Conservation (phyloP, 2,797 vertebrate species). For the Allobates femoralis region DNA sequence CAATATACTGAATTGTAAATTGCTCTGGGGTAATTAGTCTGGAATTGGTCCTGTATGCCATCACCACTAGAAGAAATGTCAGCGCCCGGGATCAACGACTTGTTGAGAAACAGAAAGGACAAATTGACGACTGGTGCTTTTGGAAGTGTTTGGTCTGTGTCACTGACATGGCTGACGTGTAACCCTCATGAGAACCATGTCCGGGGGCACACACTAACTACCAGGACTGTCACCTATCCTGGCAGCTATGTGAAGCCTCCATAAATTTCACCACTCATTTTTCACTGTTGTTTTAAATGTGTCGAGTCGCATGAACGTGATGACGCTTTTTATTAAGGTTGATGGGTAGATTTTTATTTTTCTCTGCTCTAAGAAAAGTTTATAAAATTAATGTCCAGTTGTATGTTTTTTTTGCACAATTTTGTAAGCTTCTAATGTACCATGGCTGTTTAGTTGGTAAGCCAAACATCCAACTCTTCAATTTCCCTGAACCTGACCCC, state of each 20-base stretch:
- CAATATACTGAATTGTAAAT: constrained; percentile 25
- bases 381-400: no score
- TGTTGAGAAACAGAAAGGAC: constrained; percentile 25
- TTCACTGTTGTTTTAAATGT: neutral
- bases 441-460: no score
- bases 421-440: no score
- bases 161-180: constrained; percentile 7
- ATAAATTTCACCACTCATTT: neutral
- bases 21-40: constrained; percentile 28
- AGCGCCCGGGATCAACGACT: neutral
- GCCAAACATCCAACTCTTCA: no score
- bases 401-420: no score
- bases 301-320: neutral
- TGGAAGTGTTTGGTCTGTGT: constrained; percentile 20
- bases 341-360: neutral
- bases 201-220: constrained; percentile 7
- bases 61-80: neutral
- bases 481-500: no score
- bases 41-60: constrained; percentile 9
- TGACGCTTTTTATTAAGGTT: neutral
- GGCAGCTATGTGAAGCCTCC: neutral
- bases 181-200: neutral
- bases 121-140: constrained; percentile 29
- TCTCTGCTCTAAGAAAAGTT: neutral
- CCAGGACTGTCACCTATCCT: neutral